phyloP scores from a whole-genome alignment of 1,140 invertebrate genomes.

The Andrena cerasifolii region DNA sequence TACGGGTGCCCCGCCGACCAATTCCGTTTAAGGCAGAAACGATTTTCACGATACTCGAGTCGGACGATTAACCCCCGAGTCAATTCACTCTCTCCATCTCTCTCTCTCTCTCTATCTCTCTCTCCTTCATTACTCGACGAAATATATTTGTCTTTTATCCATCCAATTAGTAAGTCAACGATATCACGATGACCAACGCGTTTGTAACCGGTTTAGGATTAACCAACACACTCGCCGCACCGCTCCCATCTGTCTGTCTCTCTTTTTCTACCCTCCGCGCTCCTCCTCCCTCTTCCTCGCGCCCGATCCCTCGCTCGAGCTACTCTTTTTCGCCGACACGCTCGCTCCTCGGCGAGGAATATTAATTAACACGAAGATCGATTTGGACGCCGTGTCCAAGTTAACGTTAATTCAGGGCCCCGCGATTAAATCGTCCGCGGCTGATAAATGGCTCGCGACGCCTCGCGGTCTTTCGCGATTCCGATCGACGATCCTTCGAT shows the following conservation, averaged over 20 bases:
- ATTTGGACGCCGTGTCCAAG: conserved; percentile 58
- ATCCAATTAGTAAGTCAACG: conserved; percentile 73
- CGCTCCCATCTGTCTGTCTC: conserved; percentile 4
- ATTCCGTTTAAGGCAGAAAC: conserved; percentile 6
- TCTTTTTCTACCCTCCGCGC: background rate
- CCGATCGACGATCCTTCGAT: conserved; percentile 1
- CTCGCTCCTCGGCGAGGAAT: conserved; percentile 38
- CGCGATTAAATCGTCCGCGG: conserved; percentile 62
- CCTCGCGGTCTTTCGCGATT: background rate
- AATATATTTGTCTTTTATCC: conserved; percentile 70
- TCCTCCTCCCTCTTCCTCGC: background rate
- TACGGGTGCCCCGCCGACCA: background rate
- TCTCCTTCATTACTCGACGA: conserved; percentile 7
- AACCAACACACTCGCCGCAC: conserved; percentile 52
- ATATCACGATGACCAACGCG: conserved; percentile 68
- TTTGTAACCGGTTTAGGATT: conserved; percentile 71
- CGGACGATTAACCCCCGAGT: conserved; percentile 28
- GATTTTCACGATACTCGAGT: conserved; percentile 17
- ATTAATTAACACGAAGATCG: conserved; percentile 69
- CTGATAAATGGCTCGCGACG: conserved; percentile 60
- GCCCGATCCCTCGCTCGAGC: background rate
- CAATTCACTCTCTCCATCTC: background rate
- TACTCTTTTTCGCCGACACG: conserved; percentile 19
- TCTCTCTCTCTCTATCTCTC: background rate
- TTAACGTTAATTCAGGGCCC: conserved; percentile 63